Conservation (phyloP, 1,140 invertebrate species). For the Sitodiplosis mosellana region DNA sequence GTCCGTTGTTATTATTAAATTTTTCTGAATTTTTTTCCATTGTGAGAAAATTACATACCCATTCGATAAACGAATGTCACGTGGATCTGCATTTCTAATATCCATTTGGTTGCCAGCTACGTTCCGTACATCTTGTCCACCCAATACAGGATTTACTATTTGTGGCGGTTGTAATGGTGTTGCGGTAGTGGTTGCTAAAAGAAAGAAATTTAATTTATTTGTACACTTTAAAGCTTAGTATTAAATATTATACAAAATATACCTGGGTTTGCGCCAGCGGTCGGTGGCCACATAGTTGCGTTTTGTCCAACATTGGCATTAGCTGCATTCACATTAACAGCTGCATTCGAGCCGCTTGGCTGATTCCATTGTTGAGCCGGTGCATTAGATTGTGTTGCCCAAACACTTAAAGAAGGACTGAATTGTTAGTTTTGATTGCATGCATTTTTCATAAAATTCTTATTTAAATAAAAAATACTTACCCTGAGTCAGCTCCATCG, state of each 20-base stretch:
- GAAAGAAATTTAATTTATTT: no score
- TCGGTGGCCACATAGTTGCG: conserved; percentile 2
- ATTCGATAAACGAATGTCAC: conserved; percentile 25
- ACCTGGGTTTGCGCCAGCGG: conserved; percentile 9
- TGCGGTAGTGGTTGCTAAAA: neutral
- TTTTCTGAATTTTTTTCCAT: no score
- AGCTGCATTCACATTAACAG: no score
- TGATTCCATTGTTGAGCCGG: conserved; percentile 21
- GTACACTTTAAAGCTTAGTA: no score
- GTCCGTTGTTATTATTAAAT: no score
- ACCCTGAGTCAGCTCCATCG: conserved; percentile 48
- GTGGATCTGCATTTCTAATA: conserved; percentile 26
- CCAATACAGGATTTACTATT: conserved; percentile 30
- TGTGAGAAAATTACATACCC: conserved; percentile 9
- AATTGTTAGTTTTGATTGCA: conserved; percentile 3
- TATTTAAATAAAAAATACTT: conserved; percentile 29
- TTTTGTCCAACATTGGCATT: no score
- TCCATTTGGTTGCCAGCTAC: conserved; percentile 7
- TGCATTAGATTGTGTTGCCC: conserved; percentile 21
- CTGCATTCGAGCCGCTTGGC: conserved; percentile 4
- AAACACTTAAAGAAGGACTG: conserved; percentile 8
- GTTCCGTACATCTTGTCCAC: conserved; percentile 4
- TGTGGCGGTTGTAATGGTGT: conserved; percentile 26
- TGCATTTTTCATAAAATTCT: conserved; percentile 21
- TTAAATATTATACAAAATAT: no score